Percentiles rank a stretch among this genome's conserved stretches.
phyloP scores from a whole-genome alignment of 92 coral and sea anemone species.

The Phenganax marumi region DNA sequence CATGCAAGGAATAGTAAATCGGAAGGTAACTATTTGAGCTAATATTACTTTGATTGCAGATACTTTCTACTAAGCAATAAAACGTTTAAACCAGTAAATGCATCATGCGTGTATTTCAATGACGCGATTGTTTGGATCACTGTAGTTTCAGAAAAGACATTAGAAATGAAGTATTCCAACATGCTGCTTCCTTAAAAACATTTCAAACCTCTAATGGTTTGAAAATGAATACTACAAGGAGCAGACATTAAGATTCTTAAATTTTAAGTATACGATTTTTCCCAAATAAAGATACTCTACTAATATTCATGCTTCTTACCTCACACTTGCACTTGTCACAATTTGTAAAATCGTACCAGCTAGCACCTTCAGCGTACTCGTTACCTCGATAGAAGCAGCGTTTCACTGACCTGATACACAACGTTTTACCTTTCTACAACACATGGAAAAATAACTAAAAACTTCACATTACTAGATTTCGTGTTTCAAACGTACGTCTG shows the following conservation, averaged over 20 bases:
- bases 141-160: too few relatives aligned
- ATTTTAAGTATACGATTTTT: too few relatives aligned
- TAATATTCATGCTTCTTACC: constrained; percentile 48
- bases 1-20: background rate
- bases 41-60: background rate
- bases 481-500: too few relatives aligned
- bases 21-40: constrained; percentile 35
- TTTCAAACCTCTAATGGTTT: too few relatives aligned
- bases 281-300: too few relatives aligned
- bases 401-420: constrained; percentile 60
- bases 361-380: constrained; percentile 61
- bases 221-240: background rate
- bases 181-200: too few relatives aligned
- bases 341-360: constrained; percentile 61
- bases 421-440: constrained; percentile 3
- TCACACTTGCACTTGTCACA: constrained; percentile 74
- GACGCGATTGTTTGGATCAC: too few relatives aligned
- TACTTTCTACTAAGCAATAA: too few relatives aligned
- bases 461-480: background rate
- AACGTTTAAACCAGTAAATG: too few relatives aligned
- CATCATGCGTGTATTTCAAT: too few relatives aligned
- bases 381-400: constrained; percentile 71
- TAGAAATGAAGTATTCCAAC: too few relatives aligned
- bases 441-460: background rate
- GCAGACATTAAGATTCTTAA: background rate